phyloP scores from a whole-genome alignment of 2,888 invertebrate species.

The Drosophila eohydei region DNA sequence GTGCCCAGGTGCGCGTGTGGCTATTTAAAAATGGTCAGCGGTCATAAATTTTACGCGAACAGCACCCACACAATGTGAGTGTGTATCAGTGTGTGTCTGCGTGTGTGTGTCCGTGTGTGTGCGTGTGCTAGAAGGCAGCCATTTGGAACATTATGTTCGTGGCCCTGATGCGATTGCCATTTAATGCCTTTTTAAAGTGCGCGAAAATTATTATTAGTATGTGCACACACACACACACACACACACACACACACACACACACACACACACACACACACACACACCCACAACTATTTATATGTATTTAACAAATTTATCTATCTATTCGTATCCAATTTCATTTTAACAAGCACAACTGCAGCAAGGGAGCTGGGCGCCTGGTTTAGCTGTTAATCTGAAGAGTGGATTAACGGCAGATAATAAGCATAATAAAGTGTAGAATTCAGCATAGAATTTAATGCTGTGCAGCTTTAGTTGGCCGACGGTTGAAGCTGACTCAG shows the following conservation, averaged over 20 bases:
- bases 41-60: slow-evolving; percentile 68
- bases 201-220: slow-evolving; percentile 40
- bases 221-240: slow-evolving; percentile 12
- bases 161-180: slow-evolving; percentile 46
- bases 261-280: slow-evolving; percentile 8
- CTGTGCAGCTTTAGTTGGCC: too few relatives aligned
- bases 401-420: too few relatives aligned
- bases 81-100: neutral
- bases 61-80: slow-evolving; percentile 1
- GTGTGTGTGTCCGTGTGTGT: slow-evolving; percentile 14
- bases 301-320: neutral
- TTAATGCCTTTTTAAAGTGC: slow-evolving; percentile 67
- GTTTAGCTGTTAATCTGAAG: neutral
- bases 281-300: too few relatives aligned
- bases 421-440: too few relatives aligned
- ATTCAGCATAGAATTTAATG: too few relatives aligned
- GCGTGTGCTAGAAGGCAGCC: slow-evolving; percentile 39
- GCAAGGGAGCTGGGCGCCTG: neutral
- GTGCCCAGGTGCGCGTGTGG: slow-evolving; percentile 78
- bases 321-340: neutral
- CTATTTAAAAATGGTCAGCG: slow-evolving; percentile 80
- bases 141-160: slow-evolving; percentile 28
- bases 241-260: neutral
- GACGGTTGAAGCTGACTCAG: too few relatives aligned
- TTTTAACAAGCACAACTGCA: neutral